These are phyloP conservation scores for Ectemnius lituratus DNA, from an alignment of 2,888 invertebrate species.

Conservation along the genomic window DNA sequence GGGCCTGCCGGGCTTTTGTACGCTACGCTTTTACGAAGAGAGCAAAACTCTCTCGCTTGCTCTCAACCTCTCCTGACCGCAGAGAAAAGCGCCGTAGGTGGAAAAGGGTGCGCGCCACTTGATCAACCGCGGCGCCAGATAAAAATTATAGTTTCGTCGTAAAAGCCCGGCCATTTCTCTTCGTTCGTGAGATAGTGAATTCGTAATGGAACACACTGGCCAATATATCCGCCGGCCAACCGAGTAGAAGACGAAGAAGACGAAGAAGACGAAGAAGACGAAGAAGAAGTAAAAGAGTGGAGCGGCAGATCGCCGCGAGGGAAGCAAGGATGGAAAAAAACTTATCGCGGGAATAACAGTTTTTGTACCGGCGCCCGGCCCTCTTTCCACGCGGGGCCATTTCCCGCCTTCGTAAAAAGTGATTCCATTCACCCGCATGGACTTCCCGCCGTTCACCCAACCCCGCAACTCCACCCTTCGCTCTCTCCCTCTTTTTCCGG, in stretches of 20 bases:
- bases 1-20: neutral
- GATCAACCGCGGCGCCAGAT: neutral
- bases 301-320: no score
- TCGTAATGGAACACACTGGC: constrained; percentile 18
- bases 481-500: constrained; percentile 11
- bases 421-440: constrained; percentile 30
- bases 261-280: constrained; percentile 11
- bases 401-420: constrained; percentile 47
- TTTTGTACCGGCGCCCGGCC: constrained; percentile 29
- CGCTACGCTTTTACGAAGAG: constrained; percentile 1
- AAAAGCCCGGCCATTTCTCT: neutral
- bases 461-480: no score
- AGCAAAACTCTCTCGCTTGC: neutral
- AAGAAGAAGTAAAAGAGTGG: neutral
- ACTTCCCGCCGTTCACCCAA: neutral
- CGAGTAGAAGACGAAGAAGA: constrained; percentile 18
- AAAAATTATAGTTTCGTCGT: constrained; percentile 10
- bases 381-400: constrained; percentile 38
- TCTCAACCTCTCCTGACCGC: no score
- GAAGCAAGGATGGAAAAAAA: constrained; percentile 19
- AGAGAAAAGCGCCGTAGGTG: no score
- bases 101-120: neutral
- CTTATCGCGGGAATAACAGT: constrained; percentile 52
- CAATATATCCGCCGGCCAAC: constrained; percentile 32
- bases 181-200: neutral